A percentile compares a stretch with the other conserved stretches of the same genome.
Conservation (phyloP, 2,888 invertebrate genomes). For the Polydrusus cervinus region DNA sequence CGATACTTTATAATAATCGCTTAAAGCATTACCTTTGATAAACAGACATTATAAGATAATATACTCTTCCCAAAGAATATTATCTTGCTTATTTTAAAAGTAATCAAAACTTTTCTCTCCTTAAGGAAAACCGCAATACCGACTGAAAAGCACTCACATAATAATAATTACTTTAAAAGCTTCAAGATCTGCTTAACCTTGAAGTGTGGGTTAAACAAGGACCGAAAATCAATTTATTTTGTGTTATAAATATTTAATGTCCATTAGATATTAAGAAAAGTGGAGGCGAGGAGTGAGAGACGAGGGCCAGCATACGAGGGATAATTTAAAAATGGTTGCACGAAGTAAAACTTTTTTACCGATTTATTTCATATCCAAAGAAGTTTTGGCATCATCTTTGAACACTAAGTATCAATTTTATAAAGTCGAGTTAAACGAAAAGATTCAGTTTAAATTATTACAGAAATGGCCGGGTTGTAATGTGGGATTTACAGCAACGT, state of each 20-base stretch:
- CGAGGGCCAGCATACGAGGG: constrained; percentile 9
- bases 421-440: too few relatives aligned
- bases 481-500: too few relatives aligned
- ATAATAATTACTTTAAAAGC: constrained; percentile 55
- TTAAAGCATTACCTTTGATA: background rate
- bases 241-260: constrained; percentile 64
- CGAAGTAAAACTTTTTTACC: background rate
- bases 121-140: constrained; percentile 17
- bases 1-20: background rate
- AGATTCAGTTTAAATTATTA: too few relatives aligned
- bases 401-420: too few relatives aligned
- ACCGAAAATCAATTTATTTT: constrained; percentile 60
- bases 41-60: constrained; percentile 1
- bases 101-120: constrained; percentile 38
- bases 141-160: constrained; percentile 42
- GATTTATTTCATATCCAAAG: background rate
- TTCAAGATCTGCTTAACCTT: constrained; percentile 51
- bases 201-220: constrained; percentile 45
- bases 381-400: too few relatives aligned
- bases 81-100: constrained; percentile 31
- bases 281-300: constrained; percentile 31
- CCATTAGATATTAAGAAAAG: constrained; percentile 62
- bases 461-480: too few relatives aligned
- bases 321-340: constrained; percentile 9
- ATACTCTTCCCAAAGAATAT: constrained; percentile 1